Evolutionary conservation across 2,888 invertebrate genomes (phyloP).

Genomic region (Diploptera punctata): DNA sequence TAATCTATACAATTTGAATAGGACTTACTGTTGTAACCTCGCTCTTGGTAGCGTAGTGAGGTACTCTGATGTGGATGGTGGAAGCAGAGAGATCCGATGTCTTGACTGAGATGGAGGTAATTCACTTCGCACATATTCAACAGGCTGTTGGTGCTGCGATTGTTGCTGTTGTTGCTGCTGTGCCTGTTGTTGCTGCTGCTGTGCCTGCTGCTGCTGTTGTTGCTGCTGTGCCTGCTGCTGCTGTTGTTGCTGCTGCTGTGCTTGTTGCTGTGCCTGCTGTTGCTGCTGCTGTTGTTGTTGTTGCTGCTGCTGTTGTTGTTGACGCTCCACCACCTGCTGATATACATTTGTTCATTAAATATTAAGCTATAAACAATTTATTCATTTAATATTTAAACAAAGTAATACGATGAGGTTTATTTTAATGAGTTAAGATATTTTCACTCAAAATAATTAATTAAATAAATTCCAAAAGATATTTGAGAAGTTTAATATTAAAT

Average conservation of each 20-base stretch:
- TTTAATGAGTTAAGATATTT: not conserved
- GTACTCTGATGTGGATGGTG: conserved; percentile 54
- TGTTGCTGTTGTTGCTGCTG: conserved; percentile 26
- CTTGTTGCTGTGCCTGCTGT: conserved; percentile 24
- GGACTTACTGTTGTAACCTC: conserved; percentile 47
- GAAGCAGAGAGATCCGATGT: conserved; percentile 72
- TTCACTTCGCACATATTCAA: conserved; percentile 47
- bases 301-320: conserved; percentile 35
- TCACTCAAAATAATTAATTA: too few species aligned
- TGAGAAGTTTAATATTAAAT: too few species aligned
- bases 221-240: conserved; percentile 35
- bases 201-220: conserved; percentile 7
- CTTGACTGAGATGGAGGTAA: conserved; percentile 52
- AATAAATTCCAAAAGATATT: too few species aligned
- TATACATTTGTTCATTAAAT: too few species aligned
- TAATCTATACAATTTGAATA: too few species aligned
- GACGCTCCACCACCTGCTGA: conserved; percentile 18
- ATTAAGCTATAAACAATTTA: not conserved
- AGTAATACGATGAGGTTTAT: too few species aligned
- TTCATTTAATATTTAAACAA: not conserved
- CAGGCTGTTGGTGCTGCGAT: conserved; percentile 41
- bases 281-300: conserved; percentile 9
- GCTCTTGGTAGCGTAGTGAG: conserved; percentile 48
- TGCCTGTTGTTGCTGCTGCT: conserved; percentile 29
- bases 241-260: conserved; percentile 29